Conservation (phyloP, 1,140 invertebrate species). For the Callitettix versicolor region DNA sequence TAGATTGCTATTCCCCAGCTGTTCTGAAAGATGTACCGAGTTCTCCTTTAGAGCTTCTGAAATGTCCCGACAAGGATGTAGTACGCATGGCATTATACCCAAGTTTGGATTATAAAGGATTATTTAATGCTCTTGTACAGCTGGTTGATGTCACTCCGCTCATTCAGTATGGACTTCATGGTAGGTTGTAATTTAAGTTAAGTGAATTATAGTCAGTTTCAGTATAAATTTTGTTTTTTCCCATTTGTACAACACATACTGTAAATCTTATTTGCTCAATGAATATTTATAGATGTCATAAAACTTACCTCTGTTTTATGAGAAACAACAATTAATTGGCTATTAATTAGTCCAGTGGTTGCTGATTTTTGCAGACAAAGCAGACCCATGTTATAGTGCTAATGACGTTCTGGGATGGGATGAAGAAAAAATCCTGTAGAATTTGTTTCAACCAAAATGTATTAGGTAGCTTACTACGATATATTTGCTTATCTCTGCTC, state of each 20-base stretch:
- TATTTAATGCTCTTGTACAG: conserved; percentile 79
- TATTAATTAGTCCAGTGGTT: no score
- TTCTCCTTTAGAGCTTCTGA: conserved; percentile 81
- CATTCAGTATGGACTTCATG: conserved; percentile 70
- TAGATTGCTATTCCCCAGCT: conserved; percentile 41
- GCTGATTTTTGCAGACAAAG: no score
- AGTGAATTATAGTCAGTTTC: no score
- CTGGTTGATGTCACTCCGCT: conserved; percentile 71
- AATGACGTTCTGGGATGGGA: no score
- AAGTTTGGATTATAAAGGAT: conserved; percentile 86
- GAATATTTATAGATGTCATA: no score
- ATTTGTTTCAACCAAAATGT: no score
- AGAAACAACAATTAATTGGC: no score
- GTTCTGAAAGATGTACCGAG: conserved; percentile 90
- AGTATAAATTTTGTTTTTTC: background rate
- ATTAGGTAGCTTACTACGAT: no score
- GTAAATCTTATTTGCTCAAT: background rate
- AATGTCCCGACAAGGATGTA: conserved; percentile 70
- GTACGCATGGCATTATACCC: conserved; percentile 83
- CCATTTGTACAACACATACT: background rate
- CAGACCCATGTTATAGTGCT: no score
- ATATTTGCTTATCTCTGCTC: no score
- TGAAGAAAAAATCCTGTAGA: no score
- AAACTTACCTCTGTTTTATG: no score
- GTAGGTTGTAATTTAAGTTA: conserved; percentile 36